phyloP scores from a whole-genome alignment of 92 coral and sea anemone species.

The Hydrozoanthus gracilis region DNA sequence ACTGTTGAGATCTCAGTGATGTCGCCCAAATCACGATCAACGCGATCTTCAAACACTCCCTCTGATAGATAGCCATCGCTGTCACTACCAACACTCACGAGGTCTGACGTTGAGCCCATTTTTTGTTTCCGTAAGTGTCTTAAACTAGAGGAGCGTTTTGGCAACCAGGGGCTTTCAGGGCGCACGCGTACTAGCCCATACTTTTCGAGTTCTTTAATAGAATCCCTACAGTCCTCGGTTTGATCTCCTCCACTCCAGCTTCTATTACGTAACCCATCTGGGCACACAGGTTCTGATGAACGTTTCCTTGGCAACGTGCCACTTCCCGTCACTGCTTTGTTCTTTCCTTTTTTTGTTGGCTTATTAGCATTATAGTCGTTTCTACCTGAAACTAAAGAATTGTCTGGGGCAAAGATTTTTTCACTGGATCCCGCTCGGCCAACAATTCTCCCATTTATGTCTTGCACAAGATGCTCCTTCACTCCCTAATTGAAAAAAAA shows the following conservation, averaged over 20 bases:
- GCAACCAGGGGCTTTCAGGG: slow-evolving; percentile 30
- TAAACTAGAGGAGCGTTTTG: slow-evolving; percentile 47
- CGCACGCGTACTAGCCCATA: slow-evolving; percentile 22
- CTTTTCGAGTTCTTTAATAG: slow-evolving; percentile 10
- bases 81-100: slow-evolving; percentile 34
- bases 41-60: slow-evolving; percentile 23
- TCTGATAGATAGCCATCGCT: slow-evolving; percentile 38
- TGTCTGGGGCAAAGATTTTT: neutral
- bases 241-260: slow-evolving; percentile 43
- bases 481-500: neutral
- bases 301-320: slow-evolving; percentile 32
- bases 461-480: slow-evolving; percentile 41
- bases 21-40: slow-evolving; percentile 48
- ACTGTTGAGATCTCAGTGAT: slow-evolving; percentile 82
- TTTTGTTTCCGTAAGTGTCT: slow-evolving; percentile 31
- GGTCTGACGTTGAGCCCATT: slow-evolving; percentile 25
- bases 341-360: neutral
- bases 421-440: slow-evolving; percentile 36
- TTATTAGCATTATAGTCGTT: neutral
- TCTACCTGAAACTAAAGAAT: neutral
- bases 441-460: slow-evolving; percentile 37
- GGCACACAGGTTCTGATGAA: slow-evolving; percentile 27
- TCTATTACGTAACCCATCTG: slow-evolving; percentile 35
- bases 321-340: slow-evolving; percentile 7
- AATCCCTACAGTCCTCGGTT: neutral